Evolutionary conservation across 2,113 vertebrate genomes (phyloP).

Genomic region (Pollimyrus isidori): DNA sequence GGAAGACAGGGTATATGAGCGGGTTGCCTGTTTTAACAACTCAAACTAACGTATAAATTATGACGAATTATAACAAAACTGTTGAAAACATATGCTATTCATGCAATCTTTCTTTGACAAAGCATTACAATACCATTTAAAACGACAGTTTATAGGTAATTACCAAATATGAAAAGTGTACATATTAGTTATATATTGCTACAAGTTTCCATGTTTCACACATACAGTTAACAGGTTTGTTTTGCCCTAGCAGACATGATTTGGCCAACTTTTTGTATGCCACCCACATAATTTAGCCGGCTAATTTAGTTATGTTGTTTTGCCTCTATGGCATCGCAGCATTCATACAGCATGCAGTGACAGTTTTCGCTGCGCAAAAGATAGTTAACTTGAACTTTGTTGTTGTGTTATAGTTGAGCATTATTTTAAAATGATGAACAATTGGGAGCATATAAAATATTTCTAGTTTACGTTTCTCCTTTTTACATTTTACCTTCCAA

Average conservation of each 20-base stretch:
- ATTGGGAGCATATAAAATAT: not conserved
- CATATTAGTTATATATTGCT: not conserved
- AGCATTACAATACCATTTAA: not conserved
- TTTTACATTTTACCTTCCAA: not conserved
- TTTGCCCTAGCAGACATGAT: not conserved
- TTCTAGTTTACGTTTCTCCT: not conserved
- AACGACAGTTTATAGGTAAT: not conserved
- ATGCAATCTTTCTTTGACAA: not conserved
- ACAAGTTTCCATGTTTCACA: not conserved
- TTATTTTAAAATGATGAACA: not conserved
- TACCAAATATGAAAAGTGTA: not conserved
- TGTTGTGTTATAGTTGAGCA: not conserved
- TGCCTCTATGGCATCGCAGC: not conserved
- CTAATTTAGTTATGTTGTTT: not conserved
- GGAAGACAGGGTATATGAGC: not conserved
- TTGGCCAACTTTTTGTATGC: not conserved
- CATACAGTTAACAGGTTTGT: not conserved
- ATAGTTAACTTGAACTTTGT: not conserved
- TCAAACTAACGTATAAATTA: not conserved
- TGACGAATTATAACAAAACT: not conserved
- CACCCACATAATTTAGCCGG: not conserved
- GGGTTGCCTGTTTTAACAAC: not conserved
- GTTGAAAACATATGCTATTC: not conserved
- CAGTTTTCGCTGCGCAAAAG: not conserved
- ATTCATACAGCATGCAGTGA: not conserved